These are phyloP conservation scores for Phenganax subtilis DNA, from an alignment of 92 coral and sea anemone genomes.

Conservation along the genomic window DNA sequence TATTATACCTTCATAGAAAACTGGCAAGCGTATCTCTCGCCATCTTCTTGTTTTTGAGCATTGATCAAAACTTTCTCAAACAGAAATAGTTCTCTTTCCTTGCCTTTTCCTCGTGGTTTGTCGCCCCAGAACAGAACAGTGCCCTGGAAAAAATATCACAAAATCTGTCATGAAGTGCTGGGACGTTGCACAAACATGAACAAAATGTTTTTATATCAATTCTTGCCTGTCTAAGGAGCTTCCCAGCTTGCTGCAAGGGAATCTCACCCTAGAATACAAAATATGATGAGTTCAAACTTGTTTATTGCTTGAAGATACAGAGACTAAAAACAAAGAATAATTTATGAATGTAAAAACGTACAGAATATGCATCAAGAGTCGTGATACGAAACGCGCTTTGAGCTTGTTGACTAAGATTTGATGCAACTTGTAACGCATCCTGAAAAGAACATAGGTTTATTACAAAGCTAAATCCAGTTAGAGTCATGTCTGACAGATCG, in stretches of 20 bases:
- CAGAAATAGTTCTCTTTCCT: conserved; percentile 81
- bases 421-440: conserved; percentile 47
- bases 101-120: conserved; percentile 92
- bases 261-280: conserved; percentile 66
- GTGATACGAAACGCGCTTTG: conserved; percentile 38
- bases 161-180: not conserved
- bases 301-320: too few species aligned
- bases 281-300: too few species aligned
- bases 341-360: not conserved
- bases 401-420: conserved; percentile 52
- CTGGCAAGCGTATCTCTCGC: conserved; percentile 74
- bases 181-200: not conserved
- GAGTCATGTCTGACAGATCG: too few species aligned
- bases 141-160: conserved; percentile 50
- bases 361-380: conserved; percentile 28
- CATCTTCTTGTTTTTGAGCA: conserved; percentile 82
- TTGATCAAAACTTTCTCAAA: conserved; percentile 93
- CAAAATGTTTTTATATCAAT: not conserved
- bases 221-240: conserved; percentile 77
- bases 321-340: not conserved
- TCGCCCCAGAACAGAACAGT: conserved; percentile 92
- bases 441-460: conserved; percentile 2
- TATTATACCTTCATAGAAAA: conserved; percentile 66
- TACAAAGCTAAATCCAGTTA: too few species aligned
- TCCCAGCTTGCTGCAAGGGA: conserved; percentile 77